Evolutionary conservation across 1,140 invertebrate genomes (phyloP).

Genomic region (Ditylenchus dipsaci): DNA sequence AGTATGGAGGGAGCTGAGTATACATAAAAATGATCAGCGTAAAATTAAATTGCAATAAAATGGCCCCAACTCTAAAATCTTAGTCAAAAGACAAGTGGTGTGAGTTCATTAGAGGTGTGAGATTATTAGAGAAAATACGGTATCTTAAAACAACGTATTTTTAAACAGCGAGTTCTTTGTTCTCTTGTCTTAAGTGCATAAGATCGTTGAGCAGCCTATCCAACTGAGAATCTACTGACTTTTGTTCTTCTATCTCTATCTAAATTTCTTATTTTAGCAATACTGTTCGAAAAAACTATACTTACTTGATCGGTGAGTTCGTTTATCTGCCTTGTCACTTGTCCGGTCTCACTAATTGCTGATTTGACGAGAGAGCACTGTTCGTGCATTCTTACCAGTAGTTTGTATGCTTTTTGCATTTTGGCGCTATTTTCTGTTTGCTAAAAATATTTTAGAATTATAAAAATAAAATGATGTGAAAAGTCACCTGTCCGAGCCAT

Average conservation of each 20-base stretch:
- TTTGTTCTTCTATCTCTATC: constrained; percentile 29
- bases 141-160: too few relatives aligned
- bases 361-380: constrained; percentile 20
- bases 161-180: constrained; percentile 17
- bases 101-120: too few relatives aligned
- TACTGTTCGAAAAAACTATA: too few relatives aligned
- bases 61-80: too few relatives aligned
- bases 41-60: too few relatives aligned
- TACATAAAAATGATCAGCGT: too few relatives aligned
- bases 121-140: too few relatives aligned
- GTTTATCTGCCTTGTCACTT: constrained; percentile 18
- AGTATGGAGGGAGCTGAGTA: too few relatives aligned
- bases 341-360: constrained; percentile 23
- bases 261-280: too few relatives aligned
- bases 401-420: constrained; percentile 31
- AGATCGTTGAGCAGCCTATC: constrained; percentile 31
- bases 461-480: background rate
- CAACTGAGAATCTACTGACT: constrained; percentile 26
- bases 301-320: constrained; percentile 20
- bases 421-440: background rate
- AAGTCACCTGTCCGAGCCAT: constrained; percentile 18
- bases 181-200: constrained; percentile 21
- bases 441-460: background rate
- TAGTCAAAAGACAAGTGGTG: too few relatives aligned
- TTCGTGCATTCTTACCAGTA: constrained; percentile 27